phyloP scores from a whole-genome alignment of 2,888 invertebrate genomes.

The Mantis religiosa region DNA sequence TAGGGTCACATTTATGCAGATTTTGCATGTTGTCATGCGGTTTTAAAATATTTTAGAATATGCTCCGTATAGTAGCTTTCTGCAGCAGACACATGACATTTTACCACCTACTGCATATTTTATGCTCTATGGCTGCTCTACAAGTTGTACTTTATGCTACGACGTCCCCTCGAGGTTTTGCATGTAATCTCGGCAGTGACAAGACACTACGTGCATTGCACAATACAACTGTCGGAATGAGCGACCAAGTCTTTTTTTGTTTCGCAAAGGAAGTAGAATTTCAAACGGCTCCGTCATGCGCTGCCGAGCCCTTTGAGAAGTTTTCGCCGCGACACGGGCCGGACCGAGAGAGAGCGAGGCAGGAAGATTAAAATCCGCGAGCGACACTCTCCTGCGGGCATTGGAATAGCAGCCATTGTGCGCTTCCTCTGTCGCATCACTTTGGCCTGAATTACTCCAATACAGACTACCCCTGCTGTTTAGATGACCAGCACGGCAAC shows the following conservation, averaged over 20 bases:
- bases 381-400: background rate
- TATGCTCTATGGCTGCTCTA: background rate
- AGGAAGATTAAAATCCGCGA: background rate
- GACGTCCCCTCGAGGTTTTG: background rate
- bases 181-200: background rate
- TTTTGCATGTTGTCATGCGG: no score
- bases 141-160: background rate
- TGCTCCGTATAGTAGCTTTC: no score
- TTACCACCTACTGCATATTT: no score
- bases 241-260: background rate
- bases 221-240: background rate
- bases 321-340: background rate
- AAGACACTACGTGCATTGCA: background rate
- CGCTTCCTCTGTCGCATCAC: background rate
- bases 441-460: background rate
- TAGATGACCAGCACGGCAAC: background rate
- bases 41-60: no score
- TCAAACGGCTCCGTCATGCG: background rate
- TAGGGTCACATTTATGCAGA: no score
- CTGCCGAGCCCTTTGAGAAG: background rate
- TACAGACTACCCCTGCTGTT: background rate
- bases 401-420: background rate
- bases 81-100: no score
- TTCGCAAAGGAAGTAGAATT: background rate
- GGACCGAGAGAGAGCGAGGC: background rate